Percentiles rank a stretch among this genome's conserved stretches.
These are phyloP conservation scores for Dicaeum eximium DNA, from an alignment of 2,113 vertebrate genomes.

Conservation along the genomic window DNA sequence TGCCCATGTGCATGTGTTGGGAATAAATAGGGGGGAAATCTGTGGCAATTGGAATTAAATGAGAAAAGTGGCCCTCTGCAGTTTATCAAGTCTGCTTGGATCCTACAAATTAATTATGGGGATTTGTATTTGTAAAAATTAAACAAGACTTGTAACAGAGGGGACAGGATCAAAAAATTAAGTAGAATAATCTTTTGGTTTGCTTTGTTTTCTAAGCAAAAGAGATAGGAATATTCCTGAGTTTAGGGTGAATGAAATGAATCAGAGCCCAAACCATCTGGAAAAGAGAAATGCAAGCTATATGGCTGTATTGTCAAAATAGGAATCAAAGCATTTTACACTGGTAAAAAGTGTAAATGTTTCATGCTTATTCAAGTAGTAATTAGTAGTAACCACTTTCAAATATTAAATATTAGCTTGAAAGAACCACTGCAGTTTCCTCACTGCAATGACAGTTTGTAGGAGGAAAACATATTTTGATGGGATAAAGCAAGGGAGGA, in stretches of 20 bases:
- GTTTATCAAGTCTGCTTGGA: background rate
- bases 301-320: background rate
- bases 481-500: background rate
- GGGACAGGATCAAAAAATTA: background rate
- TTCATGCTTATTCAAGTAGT: background rate
- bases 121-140: background rate
- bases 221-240: background rate
- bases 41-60: background rate
- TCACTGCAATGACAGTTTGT: background rate
- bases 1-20: background rate
- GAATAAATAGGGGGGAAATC: background rate
- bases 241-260: background rate
- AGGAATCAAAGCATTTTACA: background rate
- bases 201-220: background rate
- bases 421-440: background rate
- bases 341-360: background rate
- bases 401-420: background rate
- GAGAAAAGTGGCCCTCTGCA: background rate
- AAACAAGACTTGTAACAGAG: background rate
- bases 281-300: conserved; percentile 16
- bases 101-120: background rate
- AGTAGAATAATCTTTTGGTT: background rate
- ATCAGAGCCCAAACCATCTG: background rate
- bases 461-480: background rate
- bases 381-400: background rate